Conservation (phyloP, 2,797 vertebrate genomes). For the Bovichtus diacanthus region DNA sequence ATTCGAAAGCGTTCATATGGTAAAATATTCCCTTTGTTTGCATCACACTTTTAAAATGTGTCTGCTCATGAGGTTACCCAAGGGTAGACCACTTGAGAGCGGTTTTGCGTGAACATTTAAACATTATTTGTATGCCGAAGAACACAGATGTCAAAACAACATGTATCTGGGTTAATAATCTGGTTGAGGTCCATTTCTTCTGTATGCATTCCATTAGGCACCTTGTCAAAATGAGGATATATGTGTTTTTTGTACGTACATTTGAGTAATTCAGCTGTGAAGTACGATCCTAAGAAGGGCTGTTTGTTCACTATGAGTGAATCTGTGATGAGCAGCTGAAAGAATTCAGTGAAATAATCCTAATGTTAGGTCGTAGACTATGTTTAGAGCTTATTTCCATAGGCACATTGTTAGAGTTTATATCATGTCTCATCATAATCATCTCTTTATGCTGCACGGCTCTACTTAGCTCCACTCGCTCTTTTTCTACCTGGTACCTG, state of each 20-base stretch:
- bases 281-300: background rate
- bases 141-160: background rate
- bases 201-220: background rate
- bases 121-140: background rate
- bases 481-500: too few species aligned
- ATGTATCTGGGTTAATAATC: background rate
- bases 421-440: too few species aligned
- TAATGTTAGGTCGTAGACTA: too few species aligned
- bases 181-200: constrained; percentile 11
- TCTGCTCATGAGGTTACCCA: background rate
- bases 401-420: too few species aligned
- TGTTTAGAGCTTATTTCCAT: too few species aligned
- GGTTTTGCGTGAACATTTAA: background rate
- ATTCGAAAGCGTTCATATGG: background rate
- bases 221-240: background rate
- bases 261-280: background rate
- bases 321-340: too few species aligned
- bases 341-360: too few species aligned
- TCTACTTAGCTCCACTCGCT: too few species aligned
- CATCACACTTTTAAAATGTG: constrained; percentile 7
- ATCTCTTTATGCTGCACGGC: too few species aligned
- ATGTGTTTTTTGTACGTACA: background rate
- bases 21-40: constrained; percentile 6
- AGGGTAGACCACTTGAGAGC: background rate
- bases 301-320: background rate